Evolutionary conservation across 2,797 vertebrate species (phyloP).

Genomic region (Onychomys arenicola): DNA sequence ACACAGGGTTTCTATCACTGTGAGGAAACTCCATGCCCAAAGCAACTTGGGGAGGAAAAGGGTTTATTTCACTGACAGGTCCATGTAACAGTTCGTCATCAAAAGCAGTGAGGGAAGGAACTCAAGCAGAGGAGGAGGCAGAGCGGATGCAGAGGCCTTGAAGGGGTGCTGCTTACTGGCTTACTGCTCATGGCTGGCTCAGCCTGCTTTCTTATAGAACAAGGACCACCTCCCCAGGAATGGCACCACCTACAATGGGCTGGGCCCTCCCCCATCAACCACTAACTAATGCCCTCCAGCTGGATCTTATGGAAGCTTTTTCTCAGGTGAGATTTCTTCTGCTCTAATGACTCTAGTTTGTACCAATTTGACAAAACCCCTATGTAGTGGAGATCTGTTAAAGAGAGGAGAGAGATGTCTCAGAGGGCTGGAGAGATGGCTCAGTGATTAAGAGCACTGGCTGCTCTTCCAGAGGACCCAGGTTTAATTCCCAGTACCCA

Average conservation of each 20-base stretch:
- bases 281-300: neutral
- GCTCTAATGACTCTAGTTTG: neutral
- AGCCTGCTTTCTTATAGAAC: neutral
- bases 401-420: no score
- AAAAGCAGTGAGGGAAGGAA: neutral
- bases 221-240: neutral
- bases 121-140: neutral
- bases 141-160: neutral
- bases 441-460: no score
- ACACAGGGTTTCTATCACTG: neutral
- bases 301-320: neutral
- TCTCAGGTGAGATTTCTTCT: neutral
- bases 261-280: no score
- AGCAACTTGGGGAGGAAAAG: neutral
- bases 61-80: neutral
- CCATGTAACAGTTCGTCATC: neutral
- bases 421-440: no score
- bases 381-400: neutral
- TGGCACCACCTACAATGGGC: neutral
- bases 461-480: no score
- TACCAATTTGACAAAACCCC: neutral
- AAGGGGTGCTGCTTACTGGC: neutral
- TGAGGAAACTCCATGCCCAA: neutral
- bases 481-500: no score
- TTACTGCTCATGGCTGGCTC: neutral